Evolutionary conservation across 1,140 invertebrate species (phyloP), one percentile per base, ranked within the genome.

Genomic region (Penaeus chinensis): DNA sequence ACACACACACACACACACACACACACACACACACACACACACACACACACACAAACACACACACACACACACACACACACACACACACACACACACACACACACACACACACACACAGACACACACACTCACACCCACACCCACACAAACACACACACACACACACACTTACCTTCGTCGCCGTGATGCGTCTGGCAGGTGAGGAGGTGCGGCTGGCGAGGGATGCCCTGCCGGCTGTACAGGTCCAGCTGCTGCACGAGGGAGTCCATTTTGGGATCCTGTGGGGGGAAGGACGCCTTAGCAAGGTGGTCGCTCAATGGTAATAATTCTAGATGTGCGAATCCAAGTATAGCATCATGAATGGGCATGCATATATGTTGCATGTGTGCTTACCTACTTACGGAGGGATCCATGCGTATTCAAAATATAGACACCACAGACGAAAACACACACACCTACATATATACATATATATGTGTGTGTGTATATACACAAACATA

Each of bases 221-320:
- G 95, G 79, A 95, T 95, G 37, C 95, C 95, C 90, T 94, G 94
- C 90, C 94, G 95, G 42, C 94, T 93, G 91, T 95, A 96, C 83
- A 81, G 63, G 69, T 89, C 88, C 76, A 96, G 92, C 84, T 95
- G 93, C 89, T 95, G 95, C 63, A 94, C 94, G 42, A 95, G 92
- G 7, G 92, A 91, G 89, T 95, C 95, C 93, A 95, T 94, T 91
- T 94, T 95, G 16, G 94, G n/a, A 32, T 87, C 85, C 85, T 87
- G 85, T 22, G 62, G 54, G 54, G 13, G 54, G 54, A 13, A 54
- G 54, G 54, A 54, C 11, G 37, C 10, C 54, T 54, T 54, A 54
- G 54, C 37, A 16, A 54, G 54, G 54, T 54, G 54, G 11, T 54
- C 54, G 54, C 54, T 54, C 54, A 54, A 11, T 16, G 54, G 54